Evolutionary conservation across 2,888 invertebrate genomes (phyloP), one percentile per base, ranked within the genome.

Genomic region (Caenorhabditis zanzibari): DNA sequence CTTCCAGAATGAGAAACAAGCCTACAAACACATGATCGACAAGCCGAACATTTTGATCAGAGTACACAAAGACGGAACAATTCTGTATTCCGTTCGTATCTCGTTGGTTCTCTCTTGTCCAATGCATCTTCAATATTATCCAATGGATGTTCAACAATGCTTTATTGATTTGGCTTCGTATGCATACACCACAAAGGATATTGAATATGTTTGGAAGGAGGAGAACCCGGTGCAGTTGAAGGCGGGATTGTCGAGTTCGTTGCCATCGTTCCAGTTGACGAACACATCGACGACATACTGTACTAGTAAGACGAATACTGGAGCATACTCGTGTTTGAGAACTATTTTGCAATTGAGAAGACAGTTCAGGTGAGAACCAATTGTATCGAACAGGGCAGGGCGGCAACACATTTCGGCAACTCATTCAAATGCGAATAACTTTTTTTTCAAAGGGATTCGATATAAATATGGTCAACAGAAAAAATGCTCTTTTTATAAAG

Each of bases 171-270:
- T 98, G 96, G 97, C 97, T 88, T 97, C 97, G 93, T 98, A 98
- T 93, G 98, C 97, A 86, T 98, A 97, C 96, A 97, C 97, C 56
- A 97, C 97, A 58, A 96, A 96, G 90, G 97, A 97, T 94, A 94
- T 97, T 92, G 91, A 92, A 91, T 98, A 97, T 94, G 94, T 96
- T 88, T 98, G 97, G 97, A 97, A 97, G 93, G 96, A 96, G 93
- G 87, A 86, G 38, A 96, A 97, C 93, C 97, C 97, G 0, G 97
- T 97, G 73, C 97, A 97, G 94, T 96, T 97, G 88, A 96, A 96
- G 32, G 88, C 88, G 41, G 92, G 92, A 59, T 89, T 93, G 9
- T 90, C 96, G 94, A 87, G 87, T 9, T 92, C 91, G 3, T 95
- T 97, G 93, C 97, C 97, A 90, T 95, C 96, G 91, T 97, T 97